Percentiles rank a stretch among this genome's conserved stretches.
Evolutionary conservation across 2,113 vertebrate genomes (phyloP).

Genomic region (Zootoca vivipara): DNA sequence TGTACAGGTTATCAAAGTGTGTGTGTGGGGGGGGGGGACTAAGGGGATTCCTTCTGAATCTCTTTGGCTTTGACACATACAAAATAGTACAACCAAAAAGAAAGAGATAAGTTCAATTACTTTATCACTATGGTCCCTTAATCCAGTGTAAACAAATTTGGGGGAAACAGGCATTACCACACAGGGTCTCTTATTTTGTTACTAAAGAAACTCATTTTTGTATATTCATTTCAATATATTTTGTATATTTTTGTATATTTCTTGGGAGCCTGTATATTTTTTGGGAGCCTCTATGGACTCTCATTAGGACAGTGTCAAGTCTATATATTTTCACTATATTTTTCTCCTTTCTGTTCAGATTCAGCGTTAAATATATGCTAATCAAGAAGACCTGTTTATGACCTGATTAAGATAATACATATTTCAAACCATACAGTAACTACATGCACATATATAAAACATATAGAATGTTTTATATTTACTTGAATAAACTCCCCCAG

Average conservation of each 20-base stretch:
- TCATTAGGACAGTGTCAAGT: not conserved
- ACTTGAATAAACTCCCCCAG: not conserved
- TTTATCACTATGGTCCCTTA: not conserved
- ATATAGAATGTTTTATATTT: too few species aligned
- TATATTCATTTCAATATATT: too few species aligned
- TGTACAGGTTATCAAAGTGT: not conserved
- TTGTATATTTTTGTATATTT: not conserved
- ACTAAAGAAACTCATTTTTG: not conserved
- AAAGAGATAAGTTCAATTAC: not conserved
- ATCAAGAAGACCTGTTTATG: not conserved
- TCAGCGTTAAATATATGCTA: not conserved
- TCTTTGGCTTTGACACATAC: not conserved
- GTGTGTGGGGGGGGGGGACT: not conserved
- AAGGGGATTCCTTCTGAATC: not conserved
- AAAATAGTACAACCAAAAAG: not conserved
- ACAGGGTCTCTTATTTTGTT: not conserved
- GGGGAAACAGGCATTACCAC: not conserved
- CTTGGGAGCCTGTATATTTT: not conserved
- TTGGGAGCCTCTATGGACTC: not conserved
- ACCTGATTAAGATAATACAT: not conserved
- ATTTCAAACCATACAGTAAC: not conserved
- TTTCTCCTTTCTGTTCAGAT: not conserved
- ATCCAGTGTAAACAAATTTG: not conserved
- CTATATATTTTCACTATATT: not conserved
- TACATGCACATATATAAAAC: too few species aligned